A percentile compares a stretch with the other conserved stretches of the same genome.
Evolutionary conservation across 1,140 invertebrate species (phyloP).

Genomic region (Samia ricini): DNA sequence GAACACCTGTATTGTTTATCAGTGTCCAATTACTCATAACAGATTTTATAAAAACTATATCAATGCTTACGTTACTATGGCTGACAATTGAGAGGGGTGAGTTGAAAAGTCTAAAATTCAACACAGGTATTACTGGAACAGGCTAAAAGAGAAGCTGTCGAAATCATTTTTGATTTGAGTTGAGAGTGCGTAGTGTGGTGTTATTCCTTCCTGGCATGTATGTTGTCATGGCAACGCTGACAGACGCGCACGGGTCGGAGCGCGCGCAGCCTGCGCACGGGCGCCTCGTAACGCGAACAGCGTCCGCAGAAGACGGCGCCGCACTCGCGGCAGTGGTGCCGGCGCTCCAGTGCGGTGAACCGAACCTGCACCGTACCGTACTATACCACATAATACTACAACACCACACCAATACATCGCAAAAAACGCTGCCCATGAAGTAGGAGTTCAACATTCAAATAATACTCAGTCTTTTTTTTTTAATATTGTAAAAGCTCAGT

Average conservation of each 20-base stretch:
- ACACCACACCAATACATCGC: too few species aligned
- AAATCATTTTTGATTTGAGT: too few species aligned
- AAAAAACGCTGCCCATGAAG: too few species aligned
- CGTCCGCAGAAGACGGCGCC: constrained; percentile 97
- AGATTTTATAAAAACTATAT: too few species aligned
- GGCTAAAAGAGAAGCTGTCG: too few species aligned
- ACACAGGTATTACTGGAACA: too few species aligned
- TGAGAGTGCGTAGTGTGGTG: neutral
- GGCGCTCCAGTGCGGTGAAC: constrained; percentile 96
- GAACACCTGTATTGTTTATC: too few species aligned
- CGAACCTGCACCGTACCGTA: constrained; percentile 77
- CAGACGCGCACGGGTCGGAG: constrained; percentile 95
- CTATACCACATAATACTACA: neutral
- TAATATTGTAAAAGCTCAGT: neutral
- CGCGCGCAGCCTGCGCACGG: constrained; percentile 93
- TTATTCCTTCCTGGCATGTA: constrained; percentile 37
- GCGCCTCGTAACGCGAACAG: constrained; percentile 96
- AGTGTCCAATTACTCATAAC: too few species aligned
- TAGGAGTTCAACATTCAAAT: neutral
- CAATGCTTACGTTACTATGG: too few species aligned
- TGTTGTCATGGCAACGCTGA: constrained; percentile 85
- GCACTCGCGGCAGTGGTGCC: constrained; percentile 98
- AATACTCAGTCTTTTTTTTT: constrained; percentile 2
- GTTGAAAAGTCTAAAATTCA: too few species aligned
- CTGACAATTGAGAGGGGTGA: too few species aligned